Percentiles rank a stretch among this genome's conserved stretches.
Evolutionary conservation across 37 sponge, comb jelly and placozoan species (phyloP).

Genomic region (Bolinopsis microptera): DNA sequence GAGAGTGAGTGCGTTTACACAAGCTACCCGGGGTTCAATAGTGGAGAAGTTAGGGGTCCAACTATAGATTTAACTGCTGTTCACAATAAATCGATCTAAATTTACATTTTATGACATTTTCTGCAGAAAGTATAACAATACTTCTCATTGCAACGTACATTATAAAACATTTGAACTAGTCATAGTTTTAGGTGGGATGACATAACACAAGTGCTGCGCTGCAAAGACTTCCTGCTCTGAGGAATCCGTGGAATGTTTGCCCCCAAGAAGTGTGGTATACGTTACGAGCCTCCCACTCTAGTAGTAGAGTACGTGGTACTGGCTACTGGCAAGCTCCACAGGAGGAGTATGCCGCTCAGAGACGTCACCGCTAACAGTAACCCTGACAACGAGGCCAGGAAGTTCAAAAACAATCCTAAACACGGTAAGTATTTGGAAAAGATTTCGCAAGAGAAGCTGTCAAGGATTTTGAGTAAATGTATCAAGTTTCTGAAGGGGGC

Average conservation of each 20-base stretch:
- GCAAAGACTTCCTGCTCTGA: background rate
- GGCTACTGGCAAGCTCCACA: constrained; percentile 48
- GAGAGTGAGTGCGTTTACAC: no score
- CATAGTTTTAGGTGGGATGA: background rate
- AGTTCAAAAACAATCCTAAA: constrained; percentile 47
- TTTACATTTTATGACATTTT: no score
- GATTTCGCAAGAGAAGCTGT: constrained; percentile 44
- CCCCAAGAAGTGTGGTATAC: constrained; percentile 67
- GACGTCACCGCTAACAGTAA: background rate
- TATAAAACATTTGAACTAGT: background rate
- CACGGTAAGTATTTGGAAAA: constrained; percentile 64
- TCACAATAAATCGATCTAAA: no score
- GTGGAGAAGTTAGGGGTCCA: no score
- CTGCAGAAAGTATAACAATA: no score
- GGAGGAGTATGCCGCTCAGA: constrained; percentile 59
- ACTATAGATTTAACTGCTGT: no score
- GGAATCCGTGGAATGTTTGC: constrained; percentile 39
- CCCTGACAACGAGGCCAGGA: constrained; percentile 3
- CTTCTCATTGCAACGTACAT: no score
- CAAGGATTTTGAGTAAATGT: constrained; percentile 52
- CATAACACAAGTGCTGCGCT: background rate
- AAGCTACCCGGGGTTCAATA: no score
- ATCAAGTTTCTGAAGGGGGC: constrained; percentile 31
- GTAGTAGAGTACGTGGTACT: constrained; percentile 49
- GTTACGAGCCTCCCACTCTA: constrained; percentile 65